Evolutionary conservation across 2,888 invertebrate genomes (phyloP).

Genomic region (Zele albiditarsus): DNA sequence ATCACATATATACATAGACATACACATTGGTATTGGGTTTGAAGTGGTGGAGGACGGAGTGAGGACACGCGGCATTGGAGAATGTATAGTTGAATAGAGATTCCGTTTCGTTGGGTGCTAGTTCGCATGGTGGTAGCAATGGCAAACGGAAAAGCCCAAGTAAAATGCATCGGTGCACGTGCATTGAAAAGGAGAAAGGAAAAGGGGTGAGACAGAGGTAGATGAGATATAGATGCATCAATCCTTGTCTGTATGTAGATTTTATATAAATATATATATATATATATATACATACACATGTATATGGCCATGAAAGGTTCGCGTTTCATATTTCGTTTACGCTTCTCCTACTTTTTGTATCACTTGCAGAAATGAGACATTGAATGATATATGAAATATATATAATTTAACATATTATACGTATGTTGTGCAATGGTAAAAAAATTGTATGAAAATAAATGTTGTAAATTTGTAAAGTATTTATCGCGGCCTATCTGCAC

Average conservation of each 20-base stretch:
- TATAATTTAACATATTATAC: background rate
- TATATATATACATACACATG: background rate
- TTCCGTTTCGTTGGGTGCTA: constrained; percentile 34
- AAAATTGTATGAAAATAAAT: background rate
- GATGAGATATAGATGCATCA: constrained; percentile 19
- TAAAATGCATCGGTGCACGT: constrained; percentile 38
- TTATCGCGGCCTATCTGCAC: no score
- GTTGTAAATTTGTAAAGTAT: no score
- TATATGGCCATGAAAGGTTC: background rate
- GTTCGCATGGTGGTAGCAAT: constrained; percentile 16
- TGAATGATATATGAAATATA: background rate
- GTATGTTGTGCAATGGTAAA: background rate
- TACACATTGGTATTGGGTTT: background rate
- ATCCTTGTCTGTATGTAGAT: background rate
- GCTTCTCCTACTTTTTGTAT: background rate
- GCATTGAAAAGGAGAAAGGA: constrained; percentile 1
- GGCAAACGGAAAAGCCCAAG: constrained; percentile 25
- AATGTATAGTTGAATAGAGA: constrained; percentile 33
- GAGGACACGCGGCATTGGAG: constrained; percentile 18
- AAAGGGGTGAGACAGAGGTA: no score
- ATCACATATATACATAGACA: background rate
- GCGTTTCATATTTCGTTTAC: background rate
- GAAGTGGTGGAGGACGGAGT: constrained; percentile 31
- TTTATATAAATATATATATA: background rate
- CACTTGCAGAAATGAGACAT: background rate